A percentile compares a stretch with the other conserved stretches of the same genome.
Evolutionary conservation across 2,888 invertebrate species (phyloP).

Genomic region (Euplexia lucipara): DNA sequence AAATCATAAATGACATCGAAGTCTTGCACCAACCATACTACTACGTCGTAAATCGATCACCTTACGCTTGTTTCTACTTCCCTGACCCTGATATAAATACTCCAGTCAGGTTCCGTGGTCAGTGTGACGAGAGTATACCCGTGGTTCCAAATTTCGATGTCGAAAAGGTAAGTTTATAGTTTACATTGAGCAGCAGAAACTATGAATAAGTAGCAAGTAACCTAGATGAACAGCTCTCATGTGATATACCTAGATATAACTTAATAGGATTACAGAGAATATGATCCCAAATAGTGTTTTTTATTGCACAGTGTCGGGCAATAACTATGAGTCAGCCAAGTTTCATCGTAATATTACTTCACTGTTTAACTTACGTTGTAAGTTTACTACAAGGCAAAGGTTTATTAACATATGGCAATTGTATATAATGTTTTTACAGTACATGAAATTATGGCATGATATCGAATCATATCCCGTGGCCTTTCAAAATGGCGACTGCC

Average conservation of each 20-base stretch:
- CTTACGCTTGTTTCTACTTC: constrained; percentile 64
- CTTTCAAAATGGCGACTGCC: constrained; percentile 75
- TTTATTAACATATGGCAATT: background rate
- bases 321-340: background rate
- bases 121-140: constrained; percentile 50
- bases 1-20: constrained; percentile 61
- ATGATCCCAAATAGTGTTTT: background rate
- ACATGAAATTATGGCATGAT: constrained; percentile 74
- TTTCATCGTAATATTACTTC: too few species aligned
- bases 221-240: background rate
- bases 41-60: constrained; percentile 63
- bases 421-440: constrained; percentile 61
- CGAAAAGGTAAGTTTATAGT: constrained; percentile 49
- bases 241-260: background rate
- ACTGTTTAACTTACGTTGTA: too few species aligned
- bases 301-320: background rate
- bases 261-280: too few species aligned
- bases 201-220: background rate
- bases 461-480: constrained; percentile 72
- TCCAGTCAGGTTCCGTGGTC: constrained; percentile 57
- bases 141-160: constrained; percentile 54
- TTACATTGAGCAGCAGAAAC: background rate
- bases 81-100: constrained; percentile 49
- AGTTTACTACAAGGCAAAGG: too few species aligned
- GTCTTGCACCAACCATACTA: constrained; percentile 73